These are phyloP conservation scores for Fopius arisanus DNA, from an alignment of 1,140 invertebrate species.

Conservation along the genomic window DNA sequence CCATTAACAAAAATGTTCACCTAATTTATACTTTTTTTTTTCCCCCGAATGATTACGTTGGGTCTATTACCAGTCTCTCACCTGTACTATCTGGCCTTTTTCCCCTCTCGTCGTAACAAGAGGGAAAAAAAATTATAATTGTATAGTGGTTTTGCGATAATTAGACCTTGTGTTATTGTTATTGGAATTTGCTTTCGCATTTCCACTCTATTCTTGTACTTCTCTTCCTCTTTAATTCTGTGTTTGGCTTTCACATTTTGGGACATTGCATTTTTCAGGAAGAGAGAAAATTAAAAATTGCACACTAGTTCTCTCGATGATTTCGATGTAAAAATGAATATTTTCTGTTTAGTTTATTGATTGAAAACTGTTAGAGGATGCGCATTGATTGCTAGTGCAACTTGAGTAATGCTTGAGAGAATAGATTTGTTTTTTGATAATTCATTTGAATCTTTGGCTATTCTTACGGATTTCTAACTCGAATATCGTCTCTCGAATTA, in stretches of 20 bases:
- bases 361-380: not conserved
- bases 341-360: not conserved
- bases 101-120: not conserved
- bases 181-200: slow-evolving; percentile 26
- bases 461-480: not conserved
- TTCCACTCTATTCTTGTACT: slow-evolving; percentile 7
- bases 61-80: not conserved
- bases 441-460: slow-evolving; percentile 1
- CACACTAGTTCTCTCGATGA: not conserved
- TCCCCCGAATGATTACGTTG: not conserved
- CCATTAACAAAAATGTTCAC: not conserved
- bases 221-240: slow-evolving; percentile 9
- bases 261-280: slow-evolving; percentile 15
- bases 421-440: not conserved
- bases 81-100: not conserved
- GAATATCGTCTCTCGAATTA: not conserved
- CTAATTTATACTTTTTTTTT: not conserved
- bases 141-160: slow-evolving; percentile 27
- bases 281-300: not conserved
- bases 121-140: slow-evolving; percentile 15
- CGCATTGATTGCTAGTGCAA: slow-evolving; percentile 1
- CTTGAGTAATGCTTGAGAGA: slow-evolving; percentile 1
- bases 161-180: slow-evolving; percentile 28
- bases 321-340: not conserved
- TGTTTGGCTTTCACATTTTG: slow-evolving; percentile 21